Percentiles rank a stretch among this genome's conserved stretches.
Conservation (phyloP, 2,797 vertebrate species). For the Odontamblyopus lacepedii region DNA sequence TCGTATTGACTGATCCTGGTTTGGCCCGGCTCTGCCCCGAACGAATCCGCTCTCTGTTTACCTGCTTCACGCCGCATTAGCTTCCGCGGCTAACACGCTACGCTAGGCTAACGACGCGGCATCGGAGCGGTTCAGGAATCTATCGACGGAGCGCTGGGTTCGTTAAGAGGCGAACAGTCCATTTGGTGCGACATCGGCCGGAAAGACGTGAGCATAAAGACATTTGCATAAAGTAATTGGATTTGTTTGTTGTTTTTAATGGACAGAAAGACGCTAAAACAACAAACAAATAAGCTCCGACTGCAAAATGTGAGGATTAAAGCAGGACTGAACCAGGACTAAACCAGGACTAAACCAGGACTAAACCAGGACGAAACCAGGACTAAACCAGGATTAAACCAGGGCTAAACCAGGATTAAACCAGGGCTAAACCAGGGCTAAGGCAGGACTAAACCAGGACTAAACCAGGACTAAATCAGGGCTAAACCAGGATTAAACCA, state of each 20-base stretch:
- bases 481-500: no score
- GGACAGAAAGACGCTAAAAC: not conserved
- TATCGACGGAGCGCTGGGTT: conserved; percentile 1
- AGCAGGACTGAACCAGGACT: conserved; percentile 6
- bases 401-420: not conserved
- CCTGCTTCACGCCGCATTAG: conserved; percentile 27
- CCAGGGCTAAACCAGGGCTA: not conserved
- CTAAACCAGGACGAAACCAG: not conserved
- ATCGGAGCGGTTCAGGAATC: conserved; percentile 21
- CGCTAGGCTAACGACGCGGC: conserved; percentile 2
- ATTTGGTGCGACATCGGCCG: not conserved
- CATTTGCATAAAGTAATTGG: conserved; percentile 46
- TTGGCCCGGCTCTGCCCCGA: not conserved
- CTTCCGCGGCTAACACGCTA: conserved; percentile 16
- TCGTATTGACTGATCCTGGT: not conserved
- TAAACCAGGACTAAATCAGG: no score
- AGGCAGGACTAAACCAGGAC: no score
- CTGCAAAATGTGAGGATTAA: no score
- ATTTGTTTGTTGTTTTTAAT: conserved; percentile 34
- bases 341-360: not conserved
- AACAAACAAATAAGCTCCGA: no score
- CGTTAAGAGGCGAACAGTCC: not conserved
- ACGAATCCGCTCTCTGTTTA: not conserved
- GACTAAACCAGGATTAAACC: not conserved
- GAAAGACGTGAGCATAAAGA: not conserved